phyloP scores from a whole-genome alignment of 1,140 invertebrate genomes.

The Pseudomyrmex gracilis region DNA sequence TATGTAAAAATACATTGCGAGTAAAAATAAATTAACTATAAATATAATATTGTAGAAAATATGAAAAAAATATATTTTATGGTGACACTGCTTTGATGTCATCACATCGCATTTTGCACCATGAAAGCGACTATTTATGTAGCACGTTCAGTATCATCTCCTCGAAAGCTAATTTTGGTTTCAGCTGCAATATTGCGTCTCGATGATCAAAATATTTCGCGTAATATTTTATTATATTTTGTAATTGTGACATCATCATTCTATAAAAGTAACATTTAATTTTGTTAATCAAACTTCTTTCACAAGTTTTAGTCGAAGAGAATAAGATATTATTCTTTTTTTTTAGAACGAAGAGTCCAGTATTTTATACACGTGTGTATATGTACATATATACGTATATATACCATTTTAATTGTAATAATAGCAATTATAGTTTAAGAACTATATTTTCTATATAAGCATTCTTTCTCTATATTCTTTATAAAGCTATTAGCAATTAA shows the following conservation, averaged over 20 bases:
- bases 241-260: conserved; percentile 28
- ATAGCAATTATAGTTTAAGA: too few relatives aligned
- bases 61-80: background rate
- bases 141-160: conserved; percentile 24
- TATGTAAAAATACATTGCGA: background rate
- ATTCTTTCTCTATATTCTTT: background rate
- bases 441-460: too few relatives aligned
- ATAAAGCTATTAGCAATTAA: background rate
- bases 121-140: conserved; percentile 54
- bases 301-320: background rate
- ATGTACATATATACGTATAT: too few relatives aligned
- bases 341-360: background rate
- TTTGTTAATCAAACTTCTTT: background rate
- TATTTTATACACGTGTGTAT: too few relatives aligned
- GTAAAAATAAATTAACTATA: background rate
- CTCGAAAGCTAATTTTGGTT: conserved; percentile 55
- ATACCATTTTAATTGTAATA: too few relatives aligned
- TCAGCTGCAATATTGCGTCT: conserved; percentile 59
- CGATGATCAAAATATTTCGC: conserved; percentile 32
- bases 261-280: conserved; percentile 12
- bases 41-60: too few relatives aligned
- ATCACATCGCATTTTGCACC: conserved; percentile 39
- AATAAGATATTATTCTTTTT: background rate
- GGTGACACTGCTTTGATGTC: conserved; percentile 20
- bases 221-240: conserved; percentile 28